These are phyloP conservation scores for Liodrosophila aerea DNA, from an alignment of 2,888 invertebrate genomes.

Conservation along the genomic window DNA sequence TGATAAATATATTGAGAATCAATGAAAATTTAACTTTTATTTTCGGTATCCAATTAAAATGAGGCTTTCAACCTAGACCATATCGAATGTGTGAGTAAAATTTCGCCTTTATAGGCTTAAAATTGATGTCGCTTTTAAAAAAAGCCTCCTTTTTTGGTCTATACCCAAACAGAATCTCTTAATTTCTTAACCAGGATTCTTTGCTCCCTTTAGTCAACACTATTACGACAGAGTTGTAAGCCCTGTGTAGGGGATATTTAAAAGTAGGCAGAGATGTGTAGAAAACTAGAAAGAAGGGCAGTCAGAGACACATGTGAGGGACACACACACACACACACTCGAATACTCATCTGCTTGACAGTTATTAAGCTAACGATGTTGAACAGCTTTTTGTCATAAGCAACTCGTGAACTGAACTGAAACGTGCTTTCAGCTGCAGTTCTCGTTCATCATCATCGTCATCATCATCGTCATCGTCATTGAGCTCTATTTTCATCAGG, in stretches of 20 bases:
- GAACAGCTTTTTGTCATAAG: constrained; percentile 65
- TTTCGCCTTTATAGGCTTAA: too few relatives aligned
- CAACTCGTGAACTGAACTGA: constrained; percentile 25
- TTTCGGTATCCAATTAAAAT: too few relatives aligned
- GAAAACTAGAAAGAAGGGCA: constrained; percentile 18
- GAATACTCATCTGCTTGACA: constrained; percentile 59
- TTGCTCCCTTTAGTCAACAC: too few relatives aligned
- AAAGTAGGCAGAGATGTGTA: not conserved
- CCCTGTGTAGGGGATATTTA: not conserved
- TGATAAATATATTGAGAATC: too few relatives aligned
- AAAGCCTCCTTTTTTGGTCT: too few relatives aligned
- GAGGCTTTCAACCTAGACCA: too few relatives aligned
- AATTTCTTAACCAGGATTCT: too few relatives aligned
- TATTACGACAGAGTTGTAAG: too few relatives aligned
- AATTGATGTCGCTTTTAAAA: too few relatives aligned
- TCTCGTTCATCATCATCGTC: constrained; percentile 1
- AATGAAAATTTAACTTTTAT: too few relatives aligned
- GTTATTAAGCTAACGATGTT: constrained; percentile 75
- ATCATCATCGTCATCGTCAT: constrained; percentile 6
- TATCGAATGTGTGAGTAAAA: too few relatives aligned
- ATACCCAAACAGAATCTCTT: too few relatives aligned
- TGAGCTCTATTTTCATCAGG: not conserved
- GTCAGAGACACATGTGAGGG: constrained; percentile 15
- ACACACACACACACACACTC: constrained; percentile 4
- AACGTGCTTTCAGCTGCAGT: constrained; percentile 13